These are phyloP conservation scores for Musca domestica DNA, from an alignment of 1,140 invertebrate species.

Conservation along the genomic window DNA sequence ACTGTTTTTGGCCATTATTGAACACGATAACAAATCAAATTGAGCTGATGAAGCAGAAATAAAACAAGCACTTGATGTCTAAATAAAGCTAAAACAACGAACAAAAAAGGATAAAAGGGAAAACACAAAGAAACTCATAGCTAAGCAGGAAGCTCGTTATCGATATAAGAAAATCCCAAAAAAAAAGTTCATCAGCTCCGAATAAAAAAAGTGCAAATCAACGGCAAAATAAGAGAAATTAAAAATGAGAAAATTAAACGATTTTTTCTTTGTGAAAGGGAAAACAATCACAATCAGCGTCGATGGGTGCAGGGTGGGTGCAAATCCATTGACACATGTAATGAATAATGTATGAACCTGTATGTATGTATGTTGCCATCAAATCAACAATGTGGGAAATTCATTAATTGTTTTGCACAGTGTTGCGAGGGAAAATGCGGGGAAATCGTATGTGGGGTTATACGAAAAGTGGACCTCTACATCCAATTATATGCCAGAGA, in stretches of 20 bases:
- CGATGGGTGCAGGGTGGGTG: too few species aligned
- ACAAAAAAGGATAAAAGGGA: constrained; percentile 9
- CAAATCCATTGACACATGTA: constrained; percentile 4
- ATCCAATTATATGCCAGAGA: too few species aligned
- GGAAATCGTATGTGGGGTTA: too few species aligned
- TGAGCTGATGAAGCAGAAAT: constrained; percentile 19
- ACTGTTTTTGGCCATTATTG: too few species aligned
- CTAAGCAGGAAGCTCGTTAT: constrained; percentile 28
- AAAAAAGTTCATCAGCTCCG: neutral
- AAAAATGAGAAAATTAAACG: constrained; percentile 9
- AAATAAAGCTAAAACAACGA: neutral
- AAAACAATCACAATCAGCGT: neutral
- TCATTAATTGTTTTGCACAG: too few species aligned
- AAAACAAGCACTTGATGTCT: neutral
- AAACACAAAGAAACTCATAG: too few species aligned
- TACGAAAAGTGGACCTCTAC: too few species aligned
- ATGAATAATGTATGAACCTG: constrained; percentile 28
- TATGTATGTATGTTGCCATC: neutral
- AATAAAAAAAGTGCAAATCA: neutral
- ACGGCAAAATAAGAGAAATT: constrained; percentile 9
- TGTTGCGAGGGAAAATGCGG: too few species aligned
- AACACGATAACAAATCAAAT: constrained; percentile 20
- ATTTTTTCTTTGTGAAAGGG: neutral
- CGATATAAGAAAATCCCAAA: neutral
- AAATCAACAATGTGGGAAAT: neutral